Percentiles rank a stretch among this genome's conserved stretches.
Evolutionary conservation across 2,797 vertebrate species (phyloP).

Genomic region (Acipenser oxyrinchus): DNA sequence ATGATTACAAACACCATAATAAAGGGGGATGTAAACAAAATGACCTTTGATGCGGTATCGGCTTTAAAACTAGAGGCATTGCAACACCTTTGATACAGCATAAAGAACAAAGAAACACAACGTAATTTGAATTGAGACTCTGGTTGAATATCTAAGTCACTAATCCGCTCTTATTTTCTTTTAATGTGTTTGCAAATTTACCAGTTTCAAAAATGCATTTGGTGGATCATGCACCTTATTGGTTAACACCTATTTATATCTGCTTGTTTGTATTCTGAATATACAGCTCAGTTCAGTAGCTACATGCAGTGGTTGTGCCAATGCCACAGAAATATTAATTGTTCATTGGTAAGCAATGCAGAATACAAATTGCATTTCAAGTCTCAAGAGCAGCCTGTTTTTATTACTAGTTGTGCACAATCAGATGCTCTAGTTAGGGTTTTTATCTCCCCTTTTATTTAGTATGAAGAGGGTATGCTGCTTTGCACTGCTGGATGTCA

Average conservation of each 20-base stretch:
- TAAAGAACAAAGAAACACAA: no score
- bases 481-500: slow-evolving; percentile 6
- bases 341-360: slow-evolving; percentile 23
- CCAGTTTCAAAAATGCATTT: no score
- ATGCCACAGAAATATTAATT: slow-evolving; percentile 25
- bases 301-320: slow-evolving; percentile 26
- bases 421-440: slow-evolving; percentile 4
- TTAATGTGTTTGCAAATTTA: no score
- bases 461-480: slow-evolving; percentile 4
- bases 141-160: no score
- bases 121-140: no score
- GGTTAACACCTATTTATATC: slow-evolving; percentile 22
- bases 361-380: slow-evolving; percentile 30
- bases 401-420: slow-evolving; percentile 14
- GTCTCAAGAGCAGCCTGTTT: slow-evolving; percentile 1
- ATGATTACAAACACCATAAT: no score
- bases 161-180: no score
- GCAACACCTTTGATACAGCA: no score
- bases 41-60: no score
- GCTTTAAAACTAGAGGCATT: no score
- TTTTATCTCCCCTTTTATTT: slow-evolving; percentile 3
- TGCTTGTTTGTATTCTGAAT: slow-evolving; percentile 35
- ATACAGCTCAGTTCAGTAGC: slow-evolving; percentile 33
- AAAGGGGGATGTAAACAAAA: no score
- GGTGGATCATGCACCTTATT: neutral